A percentile compares a stretch with the other conserved stretches of the same genome.
phyloP scores from a whole-genome alignment of 2,113 vertebrate genomes.

The Myrmophylax atrothorax region DNA sequence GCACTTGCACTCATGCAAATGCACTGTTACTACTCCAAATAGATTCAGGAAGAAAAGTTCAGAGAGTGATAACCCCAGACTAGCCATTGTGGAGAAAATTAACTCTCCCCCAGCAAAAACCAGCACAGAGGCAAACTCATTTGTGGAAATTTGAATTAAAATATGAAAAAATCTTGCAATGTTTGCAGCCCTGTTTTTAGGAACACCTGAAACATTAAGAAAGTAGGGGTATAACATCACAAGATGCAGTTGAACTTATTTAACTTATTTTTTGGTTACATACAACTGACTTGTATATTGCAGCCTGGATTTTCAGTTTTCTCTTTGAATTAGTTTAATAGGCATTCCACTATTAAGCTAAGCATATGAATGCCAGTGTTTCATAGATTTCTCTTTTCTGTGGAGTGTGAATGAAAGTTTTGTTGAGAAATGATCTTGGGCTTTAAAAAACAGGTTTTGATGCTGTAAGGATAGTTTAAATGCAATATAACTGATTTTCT shows the following conservation, averaged over 20 bases:
- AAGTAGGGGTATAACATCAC: background rate
- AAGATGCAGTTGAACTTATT: background rate
- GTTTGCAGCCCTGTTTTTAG: background rate
- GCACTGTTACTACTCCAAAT: fast-evolving
- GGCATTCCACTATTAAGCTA: background rate
- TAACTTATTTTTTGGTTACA: background rate
- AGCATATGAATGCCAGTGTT: background rate
- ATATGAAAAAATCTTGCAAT: background rate
- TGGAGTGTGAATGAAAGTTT: background rate
- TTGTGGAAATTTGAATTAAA: background rate
- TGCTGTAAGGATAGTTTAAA: background rate
- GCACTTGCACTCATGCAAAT: fast-evolving
- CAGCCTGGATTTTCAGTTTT: background rate
- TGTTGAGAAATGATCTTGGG: background rate
- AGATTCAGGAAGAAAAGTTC: background rate
- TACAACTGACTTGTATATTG: background rate
- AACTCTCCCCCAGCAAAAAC: background rate
- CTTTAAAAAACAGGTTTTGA: background rate
- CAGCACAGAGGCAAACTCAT: background rate
- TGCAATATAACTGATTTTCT: background rate
- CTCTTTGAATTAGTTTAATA: background rate
- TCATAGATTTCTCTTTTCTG: background rate
- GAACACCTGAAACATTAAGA: background rate
- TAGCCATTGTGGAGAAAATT: fast-evolving
- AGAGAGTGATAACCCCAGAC: background rate